Base-by-base conservation (phyloP, 2,113 vertebrate species). In the Mesembrinibis cayennensis region DNA sequence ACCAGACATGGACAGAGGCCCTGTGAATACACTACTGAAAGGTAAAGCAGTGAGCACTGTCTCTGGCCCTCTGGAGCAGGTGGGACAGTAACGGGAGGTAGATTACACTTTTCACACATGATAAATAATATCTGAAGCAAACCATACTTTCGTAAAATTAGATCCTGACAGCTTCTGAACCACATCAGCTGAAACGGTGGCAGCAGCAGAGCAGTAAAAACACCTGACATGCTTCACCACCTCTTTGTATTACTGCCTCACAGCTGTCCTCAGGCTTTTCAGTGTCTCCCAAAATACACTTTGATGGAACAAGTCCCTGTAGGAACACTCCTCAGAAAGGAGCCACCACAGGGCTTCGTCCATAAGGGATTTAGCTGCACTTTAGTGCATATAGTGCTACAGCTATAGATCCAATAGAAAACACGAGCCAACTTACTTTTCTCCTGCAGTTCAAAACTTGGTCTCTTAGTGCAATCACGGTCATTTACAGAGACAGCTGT, bases 291-390 rank as follows among this genome's bases (percentile, higher is more conserved):
- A 78, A 53, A 83, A 59, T 3, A 17, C 0, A 0, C 12, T 42
- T 16, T 11, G 40, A 55, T 34, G 17, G 81, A 38, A 89, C 34
- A 50, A 50, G 8, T 20, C 17, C n/a, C 67, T 10, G 4, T 15
- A 74, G 55, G 61, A 89, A 22, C 11, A 18, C 21, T 69, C 16
- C 53, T 93, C 27, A 34, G 45, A 19, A 89, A 93, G 72, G 5
- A 73, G 11, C 53, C 40, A 65, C 62, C 49, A 40, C 0, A 0
- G 47, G 19, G 21, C 47, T 63, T 56, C 0, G 0, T 10, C 19
- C 29, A 5, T 22, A 34, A 32, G 34, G 56, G 19, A 55, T 44
- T 45, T 38, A 52, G 56, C 38, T 79, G 47, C 47, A n/a, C 26
- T 45, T 88, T 1, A 44, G 53, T 11, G 34, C 21, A 11, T 8